A percentile compares a stretch with the other conserved stretches of the same genome.
Evolutionary conservation across 2,113 vertebrate species (phyloP).

Genomic region (Scatophagus argus): DNA sequence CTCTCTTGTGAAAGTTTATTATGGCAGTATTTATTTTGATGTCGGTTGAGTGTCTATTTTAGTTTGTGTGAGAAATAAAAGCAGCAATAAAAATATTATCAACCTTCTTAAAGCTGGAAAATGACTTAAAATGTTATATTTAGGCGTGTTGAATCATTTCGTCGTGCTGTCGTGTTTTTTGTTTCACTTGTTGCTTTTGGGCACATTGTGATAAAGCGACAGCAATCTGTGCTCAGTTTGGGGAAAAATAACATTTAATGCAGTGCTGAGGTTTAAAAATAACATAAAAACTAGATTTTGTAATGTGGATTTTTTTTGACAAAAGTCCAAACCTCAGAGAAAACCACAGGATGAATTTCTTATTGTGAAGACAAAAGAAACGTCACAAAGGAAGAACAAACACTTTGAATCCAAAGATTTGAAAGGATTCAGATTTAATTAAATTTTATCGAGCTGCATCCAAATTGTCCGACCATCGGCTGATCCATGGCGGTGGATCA

Average conservation of each 20-base stretch:
- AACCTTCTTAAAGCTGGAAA: neutral
- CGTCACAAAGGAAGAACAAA: neutral
- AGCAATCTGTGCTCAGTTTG: neutral
- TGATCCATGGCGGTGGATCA: neutral
- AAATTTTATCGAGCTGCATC: no score
- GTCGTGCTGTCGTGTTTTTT: neutral
- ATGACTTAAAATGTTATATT: neutral
- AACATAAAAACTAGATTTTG: neutral
- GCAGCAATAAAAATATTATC: neutral
- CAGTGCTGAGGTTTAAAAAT: no score
- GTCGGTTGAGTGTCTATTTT: neutral
- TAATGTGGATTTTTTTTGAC: neutral
- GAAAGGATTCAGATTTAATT: neutral
- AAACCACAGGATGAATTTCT: neutral
- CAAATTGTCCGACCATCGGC: no score
- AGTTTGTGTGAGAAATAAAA: neutral
- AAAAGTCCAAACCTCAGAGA: neutral
- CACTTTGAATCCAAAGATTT: neutral
- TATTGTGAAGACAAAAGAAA: neutral
- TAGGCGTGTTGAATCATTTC: neutral
- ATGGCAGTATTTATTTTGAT: neutral
- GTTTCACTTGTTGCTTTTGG: neutral
- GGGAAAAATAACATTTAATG: neutral
- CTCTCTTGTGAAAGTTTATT: conserved; percentile 25
- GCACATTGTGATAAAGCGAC: neutral